Base-by-base conservation (phyloP, 2,888 invertebrate genomes). In the Lepeophtheirus nordmannii region DNA sequence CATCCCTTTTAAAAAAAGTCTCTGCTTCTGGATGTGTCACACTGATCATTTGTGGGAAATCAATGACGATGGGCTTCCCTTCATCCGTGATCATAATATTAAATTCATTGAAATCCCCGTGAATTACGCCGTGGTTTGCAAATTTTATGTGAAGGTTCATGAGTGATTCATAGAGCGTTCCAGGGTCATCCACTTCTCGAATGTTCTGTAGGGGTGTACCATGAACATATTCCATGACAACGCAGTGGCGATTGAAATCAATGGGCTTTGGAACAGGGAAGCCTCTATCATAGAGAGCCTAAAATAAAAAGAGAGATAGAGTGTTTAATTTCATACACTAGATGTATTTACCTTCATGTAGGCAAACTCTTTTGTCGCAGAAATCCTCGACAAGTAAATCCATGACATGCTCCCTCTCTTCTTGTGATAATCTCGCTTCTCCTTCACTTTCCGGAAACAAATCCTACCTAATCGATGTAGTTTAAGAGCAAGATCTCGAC, bases 41-140 rank as follows among this genome's bases (percentile, higher is more conserved):
- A 9, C 96, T 94, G 65, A 98, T 84, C 96, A 98, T 98, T 80
- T 98, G 98, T 0, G 98, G 98, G 76, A 98, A 98, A 79, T 99
- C 98, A 69, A 97, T 96, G 70, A 98, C 79, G 61, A 91, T 78
- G 0, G 92, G 86, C 69, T 85, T 85, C 20, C 85, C 84, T 0
- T 86, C 85, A 65, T 84, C 82, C 46, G 83, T 82, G 17, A 82
- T 68, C 86, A 99, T 90, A 69, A 99, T 83, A 76, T 98, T 98
- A 77, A 99, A 98, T 78, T 98, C 98, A 74, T 99, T 98, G 76
- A 96, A 98, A 79, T 98, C 98, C 0, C 96, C 90, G 75, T 98
- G 98, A 71, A 99, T 97, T 2, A 99, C 89, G 0, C 98, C 98
- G 72, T 88, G 85, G 78, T 89, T 87, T 30, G 87, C 98, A 65